Conservation (phyloP, 2,113 vertebrate species). For the Sebastes fasciatus region DNA sequence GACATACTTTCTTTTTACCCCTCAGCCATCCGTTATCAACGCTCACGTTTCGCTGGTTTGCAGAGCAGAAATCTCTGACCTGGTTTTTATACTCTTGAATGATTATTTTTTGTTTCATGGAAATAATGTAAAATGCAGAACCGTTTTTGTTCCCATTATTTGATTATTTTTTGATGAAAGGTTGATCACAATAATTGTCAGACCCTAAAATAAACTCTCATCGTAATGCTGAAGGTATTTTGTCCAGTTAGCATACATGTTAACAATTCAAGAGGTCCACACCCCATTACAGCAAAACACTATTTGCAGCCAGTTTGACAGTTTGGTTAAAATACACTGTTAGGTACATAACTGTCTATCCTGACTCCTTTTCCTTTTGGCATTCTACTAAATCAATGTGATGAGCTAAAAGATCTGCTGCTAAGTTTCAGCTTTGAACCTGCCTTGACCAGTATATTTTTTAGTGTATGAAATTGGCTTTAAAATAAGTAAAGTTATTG, state of each 20-base stretch:
- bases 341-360: not conserved
- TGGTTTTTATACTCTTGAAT: slow-evolving; percentile 51
- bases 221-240: not conserved
- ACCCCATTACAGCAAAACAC: not conserved
- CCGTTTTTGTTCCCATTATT: not conserved
- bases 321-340: too few relatives aligned
- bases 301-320: not conserved
- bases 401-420: too few relatives aligned
- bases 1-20: slow-evolving; percentile 68
- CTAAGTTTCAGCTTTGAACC: too few relatives aligned
- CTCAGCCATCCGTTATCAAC: slow-evolving; percentile 34
- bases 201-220: not conserved
- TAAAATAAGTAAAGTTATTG: not conserved
- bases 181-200: not conserved
- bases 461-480: too few relatives aligned
- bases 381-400: too few relatives aligned
- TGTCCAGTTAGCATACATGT: not conserved
- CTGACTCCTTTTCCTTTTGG: not conserved
- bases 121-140: not conserved
- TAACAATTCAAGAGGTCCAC: not conserved
- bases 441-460: too few relatives aligned
- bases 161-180: not conserved
- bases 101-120: slow-evolving; percentile 14
- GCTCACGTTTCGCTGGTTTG: not conserved
- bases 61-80: slow-evolving; percentile 40